Evolutionary conservation across 1,140 invertebrate species (phyloP).

Genomic region (Choristoneura fumiferana): DNA sequence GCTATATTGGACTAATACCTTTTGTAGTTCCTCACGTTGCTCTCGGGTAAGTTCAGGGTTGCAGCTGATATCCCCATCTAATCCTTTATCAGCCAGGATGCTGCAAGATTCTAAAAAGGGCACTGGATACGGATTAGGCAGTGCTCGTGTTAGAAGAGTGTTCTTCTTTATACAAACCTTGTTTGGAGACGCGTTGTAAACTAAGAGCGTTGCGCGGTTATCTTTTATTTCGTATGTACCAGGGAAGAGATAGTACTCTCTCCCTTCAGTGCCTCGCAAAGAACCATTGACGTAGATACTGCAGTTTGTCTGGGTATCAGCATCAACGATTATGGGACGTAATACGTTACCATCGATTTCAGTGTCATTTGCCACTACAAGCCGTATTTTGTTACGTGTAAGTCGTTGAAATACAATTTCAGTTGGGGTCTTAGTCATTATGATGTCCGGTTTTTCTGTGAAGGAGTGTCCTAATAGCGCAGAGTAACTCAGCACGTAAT

Average conservation of each 20-base stretch:
- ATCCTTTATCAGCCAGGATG: too few relatives aligned
- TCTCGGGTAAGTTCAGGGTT: background rate
- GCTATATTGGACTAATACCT: background rate
- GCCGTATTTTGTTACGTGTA: slow-evolving; percentile 13
- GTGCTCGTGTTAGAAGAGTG: too few relatives aligned
- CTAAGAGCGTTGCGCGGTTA: background rate
- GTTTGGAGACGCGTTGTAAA: background rate
- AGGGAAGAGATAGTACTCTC: slow-evolving; percentile 20
- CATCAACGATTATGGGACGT: slow-evolving; percentile 18
- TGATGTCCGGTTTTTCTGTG: slow-evolving; percentile 36
- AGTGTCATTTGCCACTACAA: background rate
- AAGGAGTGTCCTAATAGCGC: slow-evolving; percentile 42
- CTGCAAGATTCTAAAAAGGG: too few relatives aligned
- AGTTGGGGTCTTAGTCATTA: slow-evolving; percentile 35
- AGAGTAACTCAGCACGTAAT: slow-evolving; percentile 29
- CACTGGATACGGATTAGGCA: too few relatives aligned
- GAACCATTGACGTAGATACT: slow-evolving; percentile 11
- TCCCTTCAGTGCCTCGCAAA: slow-evolving; percentile 10
- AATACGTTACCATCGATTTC: slow-evolving; percentile 20
- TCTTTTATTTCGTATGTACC: slow-evolving; percentile 7
- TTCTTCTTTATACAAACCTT: too few relatives aligned
- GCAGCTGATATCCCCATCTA: background rate
- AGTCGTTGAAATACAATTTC: slow-evolving; percentile 27
- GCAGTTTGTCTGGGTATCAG: background rate
- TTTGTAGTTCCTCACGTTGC: background rate